Evolutionary conservation across 2,113 vertebrate species (phyloP).

Genomic region (Canis aureus): DNA sequence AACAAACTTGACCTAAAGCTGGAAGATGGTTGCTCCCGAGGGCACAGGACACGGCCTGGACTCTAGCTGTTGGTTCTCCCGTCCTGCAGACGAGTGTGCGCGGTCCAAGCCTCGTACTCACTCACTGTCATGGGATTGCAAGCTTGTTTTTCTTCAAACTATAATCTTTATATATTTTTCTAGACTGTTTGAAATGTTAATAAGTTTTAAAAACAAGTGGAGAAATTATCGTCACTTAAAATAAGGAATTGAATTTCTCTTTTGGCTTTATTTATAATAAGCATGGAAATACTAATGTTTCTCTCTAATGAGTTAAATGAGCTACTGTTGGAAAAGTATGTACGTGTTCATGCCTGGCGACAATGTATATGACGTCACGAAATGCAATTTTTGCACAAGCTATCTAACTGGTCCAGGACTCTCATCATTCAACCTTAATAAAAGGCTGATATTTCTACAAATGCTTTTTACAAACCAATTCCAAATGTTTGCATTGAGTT

Average conservation of each 20-base stretch:
- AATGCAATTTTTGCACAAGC: neutral
- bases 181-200: neutral
- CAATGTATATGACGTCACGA: neutral
- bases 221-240: neutral
- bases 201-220: neutral
- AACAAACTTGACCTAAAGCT: neutral
- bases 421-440: neutral
- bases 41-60: neutral
- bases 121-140: neutral
- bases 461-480: slow-evolving; percentile 29
- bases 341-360: neutral
- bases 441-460: neutral
- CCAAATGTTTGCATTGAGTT: slow-evolving; percentile 28
- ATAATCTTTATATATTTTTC: neutral
- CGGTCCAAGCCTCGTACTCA: neutral
- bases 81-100: neutral
- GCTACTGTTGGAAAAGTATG: neutral
- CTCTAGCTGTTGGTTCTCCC: neutral
- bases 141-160: neutral
- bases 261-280: slow-evolving; percentile 21
- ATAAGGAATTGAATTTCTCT: neutral
- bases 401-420: neutral
- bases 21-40: neutral
- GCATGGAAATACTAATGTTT: neutral
- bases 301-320: slow-evolving; percentile 27